A percentile compares a stretch with the other conserved stretches of the same genome.
Evolutionary conservation across 2,113 vertebrate genomes (phyloP).

Genomic region (Bufo bufo): DNA sequence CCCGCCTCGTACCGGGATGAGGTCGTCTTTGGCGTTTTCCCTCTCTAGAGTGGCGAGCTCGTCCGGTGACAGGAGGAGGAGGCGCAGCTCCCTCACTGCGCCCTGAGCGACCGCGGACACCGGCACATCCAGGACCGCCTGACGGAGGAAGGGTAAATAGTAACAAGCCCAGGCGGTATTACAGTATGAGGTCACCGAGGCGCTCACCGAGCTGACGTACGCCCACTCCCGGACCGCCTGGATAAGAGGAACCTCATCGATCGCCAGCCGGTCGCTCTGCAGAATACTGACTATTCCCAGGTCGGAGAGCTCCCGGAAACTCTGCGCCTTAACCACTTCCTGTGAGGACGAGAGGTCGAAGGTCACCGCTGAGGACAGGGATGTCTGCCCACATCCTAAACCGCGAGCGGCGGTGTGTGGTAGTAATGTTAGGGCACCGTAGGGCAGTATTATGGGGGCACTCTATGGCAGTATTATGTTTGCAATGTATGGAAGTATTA

Average conservation of each 20-base stretch:
- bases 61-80: constrained; percentile 73
- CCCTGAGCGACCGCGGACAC: constrained; percentile 70
- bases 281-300: constrained; percentile 69
- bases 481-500: too few relatives aligned
- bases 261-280: constrained; percentile 68
- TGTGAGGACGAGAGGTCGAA: constrained; percentile 53
- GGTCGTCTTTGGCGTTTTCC: constrained; percentile 72
- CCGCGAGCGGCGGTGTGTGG: too few relatives aligned
- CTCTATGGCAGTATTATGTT: too few relatives aligned
- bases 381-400: neutral
- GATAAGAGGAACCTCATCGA: constrained; percentile 75
- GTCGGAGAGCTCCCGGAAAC: constrained; percentile 76
- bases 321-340: constrained; percentile 72
- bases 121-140: constrained; percentile 74
- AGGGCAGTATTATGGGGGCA: too few relatives aligned
- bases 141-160: neutral
- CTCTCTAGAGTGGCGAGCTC: constrained; percentile 75
- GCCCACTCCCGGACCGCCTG: constrained; percentile 76
- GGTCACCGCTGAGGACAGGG: neutral
- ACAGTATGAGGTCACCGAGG: neutral
- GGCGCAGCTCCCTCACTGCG: constrained; percentile 71
- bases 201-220: constrained; percentile 77
- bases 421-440: too few relatives aligned
- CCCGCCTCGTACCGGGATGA: constrained; percentile 74
- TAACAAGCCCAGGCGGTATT: neutral